Evolutionary conservation across 2,797 vertebrate genomes (phyloP), one percentile per base, ranked within the genome.

Genomic region (Manis crassicaudata): DNA sequence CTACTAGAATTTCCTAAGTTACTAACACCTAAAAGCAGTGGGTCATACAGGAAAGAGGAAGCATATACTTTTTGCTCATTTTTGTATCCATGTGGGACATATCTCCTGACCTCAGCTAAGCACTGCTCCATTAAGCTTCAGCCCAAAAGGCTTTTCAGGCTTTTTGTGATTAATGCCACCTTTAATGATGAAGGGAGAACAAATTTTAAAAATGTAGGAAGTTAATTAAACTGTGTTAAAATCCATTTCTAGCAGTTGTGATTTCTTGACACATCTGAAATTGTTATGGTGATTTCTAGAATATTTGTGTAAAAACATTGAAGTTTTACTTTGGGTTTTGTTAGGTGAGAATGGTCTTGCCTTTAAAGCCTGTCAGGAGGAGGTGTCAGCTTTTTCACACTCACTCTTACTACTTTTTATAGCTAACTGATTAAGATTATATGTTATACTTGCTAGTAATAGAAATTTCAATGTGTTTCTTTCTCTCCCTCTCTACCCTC

Each of bases 191-290:
- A 58, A 32, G 29, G 46, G 10, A 73, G 29, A 80, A 81, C 21
- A n/a, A 83, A 84, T 81, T 7, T 40, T 68, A 96, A 88, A 14
- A 79, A 87, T 8, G 2, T 5, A 75, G 37, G 73, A 90, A 82
- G 23, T 72, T 73, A 83, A 93, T 72, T 73, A 83, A 93, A 88
- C 46, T 73, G 56, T 60, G 68, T 75, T 90, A 90, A 94, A 95
- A 89, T 75, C 37, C 76, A 58, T 43, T 82, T 79, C 73, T 89
- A 81, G 73, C 1, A 88, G 13, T 63, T 67, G 0, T 70, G 37
- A 25, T 79, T 81, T 52, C 84, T 40, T 54, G 68, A 73, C 77
- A 82, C 32, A 46, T 46, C 23, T 73, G 14, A 77, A 80, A 93
- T 21, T 62, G 20, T 56, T 40, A 65, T 5, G 25, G 14, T 84